Base-by-base conservation (phyloP, 2,888 invertebrate species). In the Meganola albula region DNA sequence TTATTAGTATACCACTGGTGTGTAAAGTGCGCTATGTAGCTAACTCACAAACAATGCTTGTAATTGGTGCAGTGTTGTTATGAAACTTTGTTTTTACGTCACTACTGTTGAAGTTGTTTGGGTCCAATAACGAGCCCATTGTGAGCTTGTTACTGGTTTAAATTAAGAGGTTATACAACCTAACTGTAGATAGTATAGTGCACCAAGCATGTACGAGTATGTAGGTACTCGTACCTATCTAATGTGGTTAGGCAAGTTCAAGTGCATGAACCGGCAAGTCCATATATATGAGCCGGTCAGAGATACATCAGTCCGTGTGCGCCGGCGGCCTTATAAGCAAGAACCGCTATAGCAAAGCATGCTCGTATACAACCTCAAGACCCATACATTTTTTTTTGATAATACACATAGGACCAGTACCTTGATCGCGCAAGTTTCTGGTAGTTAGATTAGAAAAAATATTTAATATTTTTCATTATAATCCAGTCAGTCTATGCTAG, bases 281-380 rank as follows among this genome's bases (percentile, higher is more conserved):
- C 31, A 48, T 55, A 61, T 74, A 69, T 56, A 73, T 71, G 68
- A 69, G 48, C 45, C 58, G 65, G 63, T 62, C 66, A 71, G 68
- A 67, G 65, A 77, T 73, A 69, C 71, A 74, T 80, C 75, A 72
- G 62, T 72, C 69, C 63, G 62, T 37, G 60, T 65, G 52, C 56
- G 60, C 66, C 73, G 78, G n/a, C 72, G 59, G 66, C 83, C 80
- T 63, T 84, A 77, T 77, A 79, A 58, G 79, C 60, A 58, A 58
- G 46, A 58, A 53, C 61, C 49, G 57, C 66, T 68, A 64, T 61
- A 59, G 44, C 60, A 51, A 40, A 48, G 38, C 49, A 48, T 41
- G 57, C 54, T 42, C 49, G 44, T 44, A 44, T 48, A 51, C 46
- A 39, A 48, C 42, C 45, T 53, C 32, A 40, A 39, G 44, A 53